These are phyloP conservation scores for Protonibea diacanthus DNA, from an alignment of 2,797 vertebrate species.

Conservation along the genomic window DNA sequence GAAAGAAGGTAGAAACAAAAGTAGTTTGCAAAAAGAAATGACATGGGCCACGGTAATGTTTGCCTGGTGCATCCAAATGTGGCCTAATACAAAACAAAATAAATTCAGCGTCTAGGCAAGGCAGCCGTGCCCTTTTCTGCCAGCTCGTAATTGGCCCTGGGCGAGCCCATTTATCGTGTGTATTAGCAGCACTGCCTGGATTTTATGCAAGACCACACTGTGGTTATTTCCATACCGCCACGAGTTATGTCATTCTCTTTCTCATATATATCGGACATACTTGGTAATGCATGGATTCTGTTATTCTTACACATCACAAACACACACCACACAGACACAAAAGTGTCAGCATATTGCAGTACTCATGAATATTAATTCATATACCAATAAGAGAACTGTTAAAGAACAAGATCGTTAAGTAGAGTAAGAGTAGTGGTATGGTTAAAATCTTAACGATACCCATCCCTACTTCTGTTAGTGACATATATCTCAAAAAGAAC, in stretches of 20 bases:
- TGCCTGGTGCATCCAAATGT: slow-evolving; percentile 56
- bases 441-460: too few relatives aligned
- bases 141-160: slow-evolving; percentile 61
- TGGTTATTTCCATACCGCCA: slow-evolving; percentile 48
- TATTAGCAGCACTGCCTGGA: slow-evolving; percentile 51
- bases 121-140: slow-evolving; percentile 57
- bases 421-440: too few relatives aligned
- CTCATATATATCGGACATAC: too few relatives aligned
- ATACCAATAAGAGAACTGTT: too few relatives aligned
- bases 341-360: too few relatives aligned
- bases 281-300: too few relatives aligned
- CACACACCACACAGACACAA: neutral
- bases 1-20: slow-evolving; percentile 35
- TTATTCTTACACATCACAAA: too few relatives aligned
- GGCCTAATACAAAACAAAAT: slow-evolving; percentile 56
- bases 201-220: slow-evolving; percentile 55
- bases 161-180: slow-evolving; percentile 57
- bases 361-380: too few relatives aligned
- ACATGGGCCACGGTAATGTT: slow-evolving; percentile 44
- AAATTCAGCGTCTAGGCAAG: slow-evolving; percentile 44
- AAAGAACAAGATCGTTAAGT: too few relatives aligned
- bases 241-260: slow-evolving; percentile 35
- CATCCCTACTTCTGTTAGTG: too few relatives aligned
- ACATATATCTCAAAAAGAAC: too few relatives aligned
- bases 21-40: slow-evolving; percentile 44